Base-by-base conservation (phyloP, 2,797 vertebrate species). In the Garrulus glandarius region DNA sequence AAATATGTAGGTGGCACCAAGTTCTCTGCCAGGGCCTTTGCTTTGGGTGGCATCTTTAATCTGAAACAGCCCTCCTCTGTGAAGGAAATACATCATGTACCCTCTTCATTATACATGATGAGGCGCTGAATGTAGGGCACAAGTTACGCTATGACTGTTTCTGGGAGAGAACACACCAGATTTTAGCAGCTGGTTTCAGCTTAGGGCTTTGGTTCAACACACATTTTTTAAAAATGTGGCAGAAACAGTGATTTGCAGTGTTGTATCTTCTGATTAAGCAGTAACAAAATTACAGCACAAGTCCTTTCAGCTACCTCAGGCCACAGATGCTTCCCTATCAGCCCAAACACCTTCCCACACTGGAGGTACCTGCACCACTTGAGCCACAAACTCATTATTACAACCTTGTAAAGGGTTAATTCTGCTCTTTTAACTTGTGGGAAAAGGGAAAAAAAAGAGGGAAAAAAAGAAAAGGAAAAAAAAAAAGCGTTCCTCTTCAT, bases 361-460 rank as follows among this genome's bases (percentile, higher is more conserved):
- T 34, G 49, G 26, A 81, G 23, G n/a, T 55, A 75, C 46, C 11
- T 8, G 34, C 23, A 72, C 6, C n/a, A n/a, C 13, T 44, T 44
- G 34, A 84, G 88, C 7, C 8, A 72, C 16, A 20, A 16, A 18
- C 16, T 65, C 30, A 47, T 13, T 8, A 1, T n/a, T 49, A 64
- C 15, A 81, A 53, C 14, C 8, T 18, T 37, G 17, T 17, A 61
- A 82, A 84, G 9, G 15, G 8, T 9, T 82, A 79, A 84, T 59
- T 89, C 29, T 85, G 13, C 11, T 88, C 34, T 37, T 46, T 26
- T 60, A 69, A 75, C 4, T 29, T 3, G 9, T 15, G 5, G 27
- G 50, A 23, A 19, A 65, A 11, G 4, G 10, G 37, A 11, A 18
- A 26, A 15, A 3, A 19, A 2, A 43, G 13, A 2, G 1, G 2